Evolutionary conservation across 2,113 vertebrate genomes (phyloP), one percentile per base, ranked within the genome.

Genomic region (Setophaga petechia): DNA sequence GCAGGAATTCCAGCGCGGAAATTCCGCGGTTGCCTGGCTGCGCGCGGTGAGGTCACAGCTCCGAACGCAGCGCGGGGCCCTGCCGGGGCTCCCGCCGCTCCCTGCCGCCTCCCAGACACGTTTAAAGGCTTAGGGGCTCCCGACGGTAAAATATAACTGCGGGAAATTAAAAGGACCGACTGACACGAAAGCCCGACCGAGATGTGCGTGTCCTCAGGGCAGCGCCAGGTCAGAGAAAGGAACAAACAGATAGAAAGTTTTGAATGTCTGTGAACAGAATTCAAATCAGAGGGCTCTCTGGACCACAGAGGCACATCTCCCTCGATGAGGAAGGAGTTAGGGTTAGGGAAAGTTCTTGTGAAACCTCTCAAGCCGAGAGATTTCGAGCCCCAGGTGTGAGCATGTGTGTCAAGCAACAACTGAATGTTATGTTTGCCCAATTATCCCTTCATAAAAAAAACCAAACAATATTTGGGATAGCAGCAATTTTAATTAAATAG

Each of bases 1-100:
- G 9, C 57, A 16, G 47, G 12, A 35, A 10, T 12, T 11, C 5
- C 2, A 5, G 10, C 0, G 3, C 52, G 3, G 35, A 12, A 3
- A 11, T 52, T n/a, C 47, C 25, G 3, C 20, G 6, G 76, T 5
- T 54, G 39, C 61, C 19, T 1, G 18, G 47, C 13, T 2, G 5
- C 4, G 19, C 11, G 2, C 15, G 14, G 47, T 28, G 47, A 35
- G 5, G 37, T 15, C 39, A 16, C n/a, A 57, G 11, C 3, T 11
- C 16, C 5, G 5, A 22, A 16, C 21, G 2, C 10, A 57, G 21
- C 6, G 4, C 4, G 8, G 5, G 16, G 41, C 10, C 21, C 33
- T 8, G 41, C 8, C 28, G 3, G 3, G 28, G n/a, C n/a, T 33
- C 9, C 28, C 21, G 10, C 52, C 16, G 52, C 52, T 18, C 28